Conservation (phyloP, 2,113 vertebrate species). For the Microcebus tavaratra region DNA sequence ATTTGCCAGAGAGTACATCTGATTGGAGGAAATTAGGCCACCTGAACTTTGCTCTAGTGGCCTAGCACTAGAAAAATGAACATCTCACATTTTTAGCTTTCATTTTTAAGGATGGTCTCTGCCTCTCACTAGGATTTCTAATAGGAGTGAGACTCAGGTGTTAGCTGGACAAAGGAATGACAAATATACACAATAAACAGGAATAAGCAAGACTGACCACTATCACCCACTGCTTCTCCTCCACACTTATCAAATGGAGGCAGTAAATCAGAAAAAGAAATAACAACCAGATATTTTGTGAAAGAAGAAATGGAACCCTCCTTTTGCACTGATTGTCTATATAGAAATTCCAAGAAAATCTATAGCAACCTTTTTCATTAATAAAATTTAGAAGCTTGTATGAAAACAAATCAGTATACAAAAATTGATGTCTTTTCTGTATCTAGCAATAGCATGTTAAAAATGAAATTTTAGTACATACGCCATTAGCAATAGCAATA, state of each 20-base stretch:
- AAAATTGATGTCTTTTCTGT: neutral
- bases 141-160: neutral
- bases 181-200: neutral
- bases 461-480: constrained; percentile 37
- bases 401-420: neutral
- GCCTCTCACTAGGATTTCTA: neutral
- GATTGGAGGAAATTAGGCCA: neutral
- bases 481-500: neutral
- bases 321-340: neutral
- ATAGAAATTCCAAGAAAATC: neutral
- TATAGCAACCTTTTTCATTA: neutral
- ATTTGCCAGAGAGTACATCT: neutral
- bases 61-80: neutral
- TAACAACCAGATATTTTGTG: neutral
- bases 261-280: neutral
- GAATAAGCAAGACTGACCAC: neutral
- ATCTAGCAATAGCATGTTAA: neutral
- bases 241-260: neutral
- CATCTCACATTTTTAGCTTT: neutral
- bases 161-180: neutral
- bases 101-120: neutral
- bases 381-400: neutral
- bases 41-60: neutral
- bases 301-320: neutral
- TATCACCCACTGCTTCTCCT: neutral